Percentiles rank a stretch among this genome's conserved stretches.
These are phyloP conservation scores for Plectrocnemia conspersa DNA, from an alignment of 1,140 invertebrate species.

Conservation along the genomic window DNA sequence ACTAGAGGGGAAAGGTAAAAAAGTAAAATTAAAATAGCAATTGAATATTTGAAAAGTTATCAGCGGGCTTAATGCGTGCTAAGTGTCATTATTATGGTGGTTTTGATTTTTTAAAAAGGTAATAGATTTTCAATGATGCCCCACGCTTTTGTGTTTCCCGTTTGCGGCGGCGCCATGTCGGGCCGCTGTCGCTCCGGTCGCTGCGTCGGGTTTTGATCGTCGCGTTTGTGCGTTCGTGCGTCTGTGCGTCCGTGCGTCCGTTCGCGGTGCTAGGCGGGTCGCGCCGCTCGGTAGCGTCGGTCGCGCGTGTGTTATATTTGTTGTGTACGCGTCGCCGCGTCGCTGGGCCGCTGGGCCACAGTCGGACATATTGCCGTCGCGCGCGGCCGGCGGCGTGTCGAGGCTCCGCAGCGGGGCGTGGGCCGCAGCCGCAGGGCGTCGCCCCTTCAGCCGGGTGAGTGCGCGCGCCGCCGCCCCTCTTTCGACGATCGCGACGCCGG, in stretches of 20 bases:
- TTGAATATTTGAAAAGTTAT: too few relatives aligned
- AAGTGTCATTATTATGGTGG: too few relatives aligned
- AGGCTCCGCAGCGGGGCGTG: neutral
- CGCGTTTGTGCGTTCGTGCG: neutral
- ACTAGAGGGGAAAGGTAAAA: too few relatives aligned
- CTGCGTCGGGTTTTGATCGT: neutral
- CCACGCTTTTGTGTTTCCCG: too few relatives aligned
- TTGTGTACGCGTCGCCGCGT: neutral
- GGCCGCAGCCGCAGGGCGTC: neutral
- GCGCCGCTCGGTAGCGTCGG: neutral
- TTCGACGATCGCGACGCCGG: neutral
- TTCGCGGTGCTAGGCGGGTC: neutral
- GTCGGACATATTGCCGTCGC: conserved; percentile 1
- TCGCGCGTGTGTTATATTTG: neutral
- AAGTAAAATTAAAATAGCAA: too few relatives aligned
- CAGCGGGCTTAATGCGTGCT: too few relatives aligned
- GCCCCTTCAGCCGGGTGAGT: neutral
- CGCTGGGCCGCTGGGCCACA: neutral
- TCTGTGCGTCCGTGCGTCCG: neutral
- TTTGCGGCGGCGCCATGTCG: too few relatives aligned
- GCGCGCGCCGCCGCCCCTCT: neutral
- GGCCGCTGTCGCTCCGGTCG: neutral
- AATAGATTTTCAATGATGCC: too few relatives aligned
- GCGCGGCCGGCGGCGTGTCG: neutral
- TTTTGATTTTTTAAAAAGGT: too few relatives aligned